phyloP scores from a whole-genome alignment of 2,113 vertebrate genomes.

The Gallinago jamesoni region DNA sequence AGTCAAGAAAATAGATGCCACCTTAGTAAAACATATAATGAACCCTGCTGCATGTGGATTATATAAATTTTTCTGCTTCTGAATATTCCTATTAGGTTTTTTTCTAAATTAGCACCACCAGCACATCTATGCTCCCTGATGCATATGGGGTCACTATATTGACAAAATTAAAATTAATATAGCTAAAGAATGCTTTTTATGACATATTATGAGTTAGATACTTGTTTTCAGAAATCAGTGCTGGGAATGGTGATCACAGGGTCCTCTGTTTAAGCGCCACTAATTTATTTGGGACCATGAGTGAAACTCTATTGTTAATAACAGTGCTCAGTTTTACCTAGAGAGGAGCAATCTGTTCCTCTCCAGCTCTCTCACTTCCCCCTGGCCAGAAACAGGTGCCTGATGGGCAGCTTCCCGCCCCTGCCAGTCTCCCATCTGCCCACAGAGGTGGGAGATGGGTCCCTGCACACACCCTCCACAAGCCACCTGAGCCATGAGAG shows the following conservation, averaged over 20 bases:
- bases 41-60: neutral
- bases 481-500: neutral
- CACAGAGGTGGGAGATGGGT: fast-evolving
- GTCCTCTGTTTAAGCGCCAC: neutral
- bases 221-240: neutral
- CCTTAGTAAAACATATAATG: neutral
- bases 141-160: neutral
- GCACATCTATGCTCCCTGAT: fast-evolving
- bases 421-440: neutral
- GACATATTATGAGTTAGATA: neutral
- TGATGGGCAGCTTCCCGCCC: fast-evolving
- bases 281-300: fast-evolving
- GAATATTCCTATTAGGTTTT: neutral
- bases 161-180: neutral
- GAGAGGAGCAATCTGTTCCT: fast-evolving
- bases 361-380: neutral
- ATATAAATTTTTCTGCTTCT: neutral
- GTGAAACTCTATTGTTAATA: neutral
- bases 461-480: fast-evolving
- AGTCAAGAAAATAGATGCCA: neutral
- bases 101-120: neutral
- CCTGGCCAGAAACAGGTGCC: neutral
- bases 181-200: neutral
- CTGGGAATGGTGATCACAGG: neutral
- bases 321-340: neutral